These are phyloP conservation scores for Lonchura striata DNA, from an alignment of 2,113 vertebrate species.

Conservation along the genomic window DNA sequence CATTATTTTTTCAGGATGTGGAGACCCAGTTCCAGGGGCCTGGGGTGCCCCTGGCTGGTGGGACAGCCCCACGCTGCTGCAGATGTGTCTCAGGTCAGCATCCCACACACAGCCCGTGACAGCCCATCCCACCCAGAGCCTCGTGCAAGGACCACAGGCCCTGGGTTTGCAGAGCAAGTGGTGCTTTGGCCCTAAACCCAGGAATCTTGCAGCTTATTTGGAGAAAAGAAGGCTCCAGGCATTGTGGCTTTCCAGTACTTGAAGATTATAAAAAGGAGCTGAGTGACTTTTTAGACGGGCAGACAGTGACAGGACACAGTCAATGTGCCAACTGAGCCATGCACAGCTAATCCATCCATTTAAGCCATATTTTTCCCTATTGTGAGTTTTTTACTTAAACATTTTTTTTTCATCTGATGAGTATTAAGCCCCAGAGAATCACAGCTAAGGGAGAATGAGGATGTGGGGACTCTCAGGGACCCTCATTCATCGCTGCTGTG, in stretches of 20 bases:
- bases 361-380: background rate
- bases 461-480: background rate
- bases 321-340: background rate
- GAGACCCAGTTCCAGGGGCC: rapidly evolving
- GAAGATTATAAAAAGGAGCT: background rate
- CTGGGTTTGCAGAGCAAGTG: background rate
- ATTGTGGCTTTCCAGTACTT: rapidly evolving
- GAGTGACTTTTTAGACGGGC: background rate
- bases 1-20: background rate
- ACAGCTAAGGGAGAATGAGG: background rate
- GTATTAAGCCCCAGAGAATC: background rate
- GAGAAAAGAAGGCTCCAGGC: background rate
- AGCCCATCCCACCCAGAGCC: background rate
- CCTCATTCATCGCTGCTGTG: rapidly evolving
- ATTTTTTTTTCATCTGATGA: background rate
- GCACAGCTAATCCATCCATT: background rate
- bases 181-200: background rate
- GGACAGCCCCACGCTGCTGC: background rate
- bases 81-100: background rate
- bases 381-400: background rate
- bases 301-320: background rate
- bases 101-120: rapidly evolving
- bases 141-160: background rate
- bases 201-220: background rate
- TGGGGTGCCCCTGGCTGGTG: background rate